These are phyloP conservation scores for Barbus barbus DNA, from an alignment of 2,113 vertebrate species.

Conservation along the genomic window DNA sequence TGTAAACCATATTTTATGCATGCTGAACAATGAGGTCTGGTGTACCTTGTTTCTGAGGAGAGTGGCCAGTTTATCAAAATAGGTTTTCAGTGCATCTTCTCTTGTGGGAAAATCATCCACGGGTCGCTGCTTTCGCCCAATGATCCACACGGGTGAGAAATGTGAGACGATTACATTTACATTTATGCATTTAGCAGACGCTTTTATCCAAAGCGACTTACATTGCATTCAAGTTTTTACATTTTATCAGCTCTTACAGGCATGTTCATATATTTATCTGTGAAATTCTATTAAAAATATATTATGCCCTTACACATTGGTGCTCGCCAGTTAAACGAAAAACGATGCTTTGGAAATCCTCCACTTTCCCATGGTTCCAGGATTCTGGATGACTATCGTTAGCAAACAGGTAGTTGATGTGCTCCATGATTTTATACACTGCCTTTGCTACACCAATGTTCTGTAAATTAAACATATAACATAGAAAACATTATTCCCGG, in stretches of 20 bases:
- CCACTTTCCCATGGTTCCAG: conserved; percentile 34
- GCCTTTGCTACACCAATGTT: neutral
- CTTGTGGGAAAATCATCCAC: conserved; percentile 7
- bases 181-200: too few species aligned
- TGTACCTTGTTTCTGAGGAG: conserved; percentile 38
- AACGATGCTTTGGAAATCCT: conserved; percentile 17
- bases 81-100: conserved; percentile 10
- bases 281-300: neutral
- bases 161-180: too few species aligned
- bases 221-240: too few species aligned
- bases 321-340: neutral
- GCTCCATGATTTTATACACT: conserved; percentile 30
- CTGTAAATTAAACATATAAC: conserved; percentile 10
- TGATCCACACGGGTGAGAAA: neutral
- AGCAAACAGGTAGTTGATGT: conserved; percentile 23
- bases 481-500: neutral
- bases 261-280: neutral
- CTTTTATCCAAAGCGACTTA: too few species aligned
- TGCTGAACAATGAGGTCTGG: neutral
- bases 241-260: too few species aligned
- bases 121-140: neutral
- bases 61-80: conserved; percentile 28
- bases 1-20: neutral
- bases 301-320: conserved; percentile 31
- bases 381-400: conserved; percentile 30